These are phyloP conservation scores for Eledona agricola DNA, from an alignment of 2,888 invertebrate species.

Conservation along the genomic window DNA sequence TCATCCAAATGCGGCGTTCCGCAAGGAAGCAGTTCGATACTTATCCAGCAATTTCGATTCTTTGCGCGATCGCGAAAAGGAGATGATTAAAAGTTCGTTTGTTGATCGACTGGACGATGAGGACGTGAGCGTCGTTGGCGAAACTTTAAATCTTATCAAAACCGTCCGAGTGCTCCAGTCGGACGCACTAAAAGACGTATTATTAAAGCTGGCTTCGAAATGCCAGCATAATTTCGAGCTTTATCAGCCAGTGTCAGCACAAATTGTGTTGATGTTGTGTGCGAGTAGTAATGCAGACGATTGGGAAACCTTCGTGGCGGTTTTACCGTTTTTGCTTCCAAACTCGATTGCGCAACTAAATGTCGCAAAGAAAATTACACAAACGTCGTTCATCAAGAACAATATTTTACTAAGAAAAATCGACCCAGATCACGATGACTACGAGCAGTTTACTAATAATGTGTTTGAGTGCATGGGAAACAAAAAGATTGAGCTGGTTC, in stretches of 20 bases:
- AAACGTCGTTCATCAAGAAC: conserved; percentile 61
- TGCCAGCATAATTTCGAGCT: conserved; percentile 53
- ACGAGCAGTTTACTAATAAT: conserved; percentile 41
- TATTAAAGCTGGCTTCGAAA: conserved; percentile 66
- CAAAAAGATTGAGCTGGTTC: conserved; percentile 36
- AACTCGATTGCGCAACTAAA: conserved; percentile 59
- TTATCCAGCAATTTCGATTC: conserved; percentile 67
- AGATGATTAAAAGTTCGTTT: conserved; percentile 72
- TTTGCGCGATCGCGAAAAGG: conserved; percentile 65
- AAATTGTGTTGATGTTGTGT: conserved; percentile 46
- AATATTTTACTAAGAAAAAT: conserved; percentile 48
- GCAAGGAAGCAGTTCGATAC: conserved; percentile 73
- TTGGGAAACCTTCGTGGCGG: conserved; percentile 67
- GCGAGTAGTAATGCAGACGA: conserved; percentile 58
- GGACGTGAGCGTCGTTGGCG: conserved; percentile 68
- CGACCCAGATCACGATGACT: conserved; percentile 22
- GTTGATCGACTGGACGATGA: conserved; percentile 75
- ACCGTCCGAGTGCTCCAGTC: conserved; percentile 40
- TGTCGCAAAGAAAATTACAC: conserved; percentile 62
- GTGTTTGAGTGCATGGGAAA: conserved; percentile 42
- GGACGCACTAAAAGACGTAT: conserved; percentile 60
- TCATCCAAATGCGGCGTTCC: conserved; percentile 72
- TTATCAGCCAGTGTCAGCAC: conserved; percentile 60
- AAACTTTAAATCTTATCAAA: conserved; percentile 63
- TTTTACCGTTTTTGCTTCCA: conserved; percentile 73